Percentiles rank a stretch among this genome's conserved stretches.
Conservation (phyloP, 2,113 vertebrate genomes). For the Aldabrachelys gigantea region DNA sequence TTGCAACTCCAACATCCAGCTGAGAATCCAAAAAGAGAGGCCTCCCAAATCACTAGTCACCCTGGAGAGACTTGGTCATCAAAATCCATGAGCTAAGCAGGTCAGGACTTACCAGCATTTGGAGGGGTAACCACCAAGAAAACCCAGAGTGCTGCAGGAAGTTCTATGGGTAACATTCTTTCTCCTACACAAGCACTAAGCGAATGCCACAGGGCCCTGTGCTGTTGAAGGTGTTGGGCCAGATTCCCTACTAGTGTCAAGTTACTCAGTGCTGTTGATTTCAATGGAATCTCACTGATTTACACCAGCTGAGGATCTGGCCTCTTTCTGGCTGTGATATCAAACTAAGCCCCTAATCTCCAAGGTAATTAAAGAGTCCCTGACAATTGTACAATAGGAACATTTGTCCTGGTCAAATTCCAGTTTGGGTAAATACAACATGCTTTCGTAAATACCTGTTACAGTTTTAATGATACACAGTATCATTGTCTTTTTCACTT, state of each 20-base stretch:
- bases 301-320: neutral
- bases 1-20: neutral
- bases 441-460: neutral
- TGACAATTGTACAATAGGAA: neutral
- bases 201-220: neutral
- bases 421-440: neutral
- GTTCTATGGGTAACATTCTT: neutral
- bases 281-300: neutral
- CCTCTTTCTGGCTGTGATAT: neutral
- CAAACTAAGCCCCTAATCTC: neutral
- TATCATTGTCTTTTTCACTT: neutral
- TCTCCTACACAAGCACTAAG: neutral
- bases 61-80: neutral
- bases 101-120: neutral
- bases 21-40: neutral
- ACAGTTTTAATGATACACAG: neutral
- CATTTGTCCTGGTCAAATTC: neutral
- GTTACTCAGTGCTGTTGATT: neutral
- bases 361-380: neutral
- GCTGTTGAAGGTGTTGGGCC: neutral
- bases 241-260: neutral
- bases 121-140: neutral
- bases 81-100: neutral
- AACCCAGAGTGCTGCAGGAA: neutral
- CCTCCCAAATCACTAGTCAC: neutral